Conservation (phyloP, 2,113 vertebrate species). For the Cavia aperea region DNA sequence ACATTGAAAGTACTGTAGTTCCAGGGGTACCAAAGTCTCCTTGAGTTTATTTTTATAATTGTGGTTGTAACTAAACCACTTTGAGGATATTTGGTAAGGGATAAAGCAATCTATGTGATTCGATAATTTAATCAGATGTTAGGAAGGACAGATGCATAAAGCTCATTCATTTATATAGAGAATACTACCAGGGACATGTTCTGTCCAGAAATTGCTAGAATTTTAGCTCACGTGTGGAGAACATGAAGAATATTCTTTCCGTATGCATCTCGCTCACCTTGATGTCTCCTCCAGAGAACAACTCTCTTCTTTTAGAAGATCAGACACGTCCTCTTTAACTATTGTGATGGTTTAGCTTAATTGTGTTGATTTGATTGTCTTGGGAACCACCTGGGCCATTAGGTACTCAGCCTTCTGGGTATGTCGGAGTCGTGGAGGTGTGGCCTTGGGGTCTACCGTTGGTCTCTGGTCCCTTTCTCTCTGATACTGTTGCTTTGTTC, state of each 20-base stretch:
- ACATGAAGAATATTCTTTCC: accelerated
- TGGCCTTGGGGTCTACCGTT: too few species aligned
- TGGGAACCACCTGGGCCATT: neutral
- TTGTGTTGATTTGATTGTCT: neutral
- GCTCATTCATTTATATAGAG: accelerated
- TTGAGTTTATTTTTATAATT: neutral
- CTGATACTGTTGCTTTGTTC: too few species aligned
- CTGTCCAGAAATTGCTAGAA: neutral
- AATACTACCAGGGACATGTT: accelerated
- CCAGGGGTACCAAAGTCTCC: neutral
- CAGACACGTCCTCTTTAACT: accelerated
- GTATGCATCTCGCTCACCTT: neutral
- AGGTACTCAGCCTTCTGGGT: neutral
- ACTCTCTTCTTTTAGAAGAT: accelerated
- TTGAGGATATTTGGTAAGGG: accelerated
- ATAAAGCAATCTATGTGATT: neutral
- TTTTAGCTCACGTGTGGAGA: neutral
- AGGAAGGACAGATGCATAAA: neutral
- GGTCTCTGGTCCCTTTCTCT: neutral
- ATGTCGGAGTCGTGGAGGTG: neutral
- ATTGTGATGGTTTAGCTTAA: neutral
- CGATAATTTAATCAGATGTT: accelerated
- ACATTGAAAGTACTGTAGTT: neutral
- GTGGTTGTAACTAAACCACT: too few species aligned
- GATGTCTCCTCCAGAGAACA: too few species aligned